Evolutionary conservation across 2,888 invertebrate species (phyloP).

Genomic region (Panopea generosa): DNA sequence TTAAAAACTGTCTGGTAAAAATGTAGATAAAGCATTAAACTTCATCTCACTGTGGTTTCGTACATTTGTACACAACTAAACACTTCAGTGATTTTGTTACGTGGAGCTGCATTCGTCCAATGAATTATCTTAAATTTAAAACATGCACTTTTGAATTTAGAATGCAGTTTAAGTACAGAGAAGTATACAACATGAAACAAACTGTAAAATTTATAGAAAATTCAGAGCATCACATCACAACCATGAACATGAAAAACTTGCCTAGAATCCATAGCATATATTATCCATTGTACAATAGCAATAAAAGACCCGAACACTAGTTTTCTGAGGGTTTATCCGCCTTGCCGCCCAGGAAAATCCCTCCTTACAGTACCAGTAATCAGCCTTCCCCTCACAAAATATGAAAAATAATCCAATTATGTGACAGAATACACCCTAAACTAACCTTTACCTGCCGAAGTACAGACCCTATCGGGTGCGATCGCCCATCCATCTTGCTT

Average conservation of each 20-base stretch:
- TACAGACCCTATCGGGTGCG: slow-evolving; percentile 35
- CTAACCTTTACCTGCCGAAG: slow-evolving; percentile 30
- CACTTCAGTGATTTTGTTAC: too few relatives aligned
- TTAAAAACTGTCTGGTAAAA: slow-evolving; percentile 25
- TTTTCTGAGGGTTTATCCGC: neutral
- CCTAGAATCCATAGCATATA: too few relatives aligned
- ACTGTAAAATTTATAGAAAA: too few relatives aligned
- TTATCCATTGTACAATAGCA: slow-evolving; percentile 1
- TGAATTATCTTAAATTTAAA: too few relatives aligned
- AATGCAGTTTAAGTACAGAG: too few relatives aligned
- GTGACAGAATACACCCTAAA: slow-evolving; percentile 51
- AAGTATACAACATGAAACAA: too few relatives aligned
- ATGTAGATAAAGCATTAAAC: slow-evolving; percentile 1
- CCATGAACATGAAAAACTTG: too few relatives aligned
- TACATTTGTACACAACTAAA: neutral
- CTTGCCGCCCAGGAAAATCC: too few relatives aligned
- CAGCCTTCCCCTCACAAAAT: slow-evolving; percentile 16
- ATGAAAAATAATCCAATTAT: slow-evolving; percentile 25
- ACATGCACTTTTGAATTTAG: too few relatives aligned
- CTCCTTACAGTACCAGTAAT: too few relatives aligned
- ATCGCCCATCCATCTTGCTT: slow-evolving; percentile 43
- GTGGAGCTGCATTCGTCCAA: too few relatives aligned
- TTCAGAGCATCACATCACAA: too few relatives aligned
- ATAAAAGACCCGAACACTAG: slow-evolving; percentile 1
- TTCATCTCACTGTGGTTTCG: neutral